Conservation (phyloP, 1,140 invertebrate species). For the Venturia canescens region DNA sequence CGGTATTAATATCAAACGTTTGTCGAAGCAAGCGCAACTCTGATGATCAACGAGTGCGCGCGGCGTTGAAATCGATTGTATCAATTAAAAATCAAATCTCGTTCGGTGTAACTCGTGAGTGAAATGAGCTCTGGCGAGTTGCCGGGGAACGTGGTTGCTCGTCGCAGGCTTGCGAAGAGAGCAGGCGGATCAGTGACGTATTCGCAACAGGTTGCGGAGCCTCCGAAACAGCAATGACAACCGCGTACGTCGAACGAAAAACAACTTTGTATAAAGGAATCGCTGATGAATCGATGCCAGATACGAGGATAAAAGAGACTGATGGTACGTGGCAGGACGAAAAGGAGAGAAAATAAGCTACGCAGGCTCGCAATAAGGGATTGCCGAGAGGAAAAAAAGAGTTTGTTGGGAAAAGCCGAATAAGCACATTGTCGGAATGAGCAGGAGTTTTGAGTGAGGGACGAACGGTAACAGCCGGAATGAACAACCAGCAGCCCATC, state of each 20-base stretch:
- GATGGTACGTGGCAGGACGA: neutral
- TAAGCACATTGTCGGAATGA: neutral
- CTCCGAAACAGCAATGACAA: slow-evolving; percentile 16
- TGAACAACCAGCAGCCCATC: slow-evolving; percentile 52
- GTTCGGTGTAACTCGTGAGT: slow-evolving; percentile 2
- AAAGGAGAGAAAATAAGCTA: neutral
- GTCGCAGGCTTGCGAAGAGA: neutral
- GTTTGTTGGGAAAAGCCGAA: neutral
- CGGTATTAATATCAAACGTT: neutral
- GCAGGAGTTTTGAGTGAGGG: neutral
- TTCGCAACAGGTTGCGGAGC: slow-evolving; percentile 53
- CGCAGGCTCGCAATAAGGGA: neutral
- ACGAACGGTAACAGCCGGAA: slow-evolving; percentile 44
- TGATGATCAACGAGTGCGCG: neutral
- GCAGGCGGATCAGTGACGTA: slow-evolving; percentile 41
- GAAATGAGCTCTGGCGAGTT: slow-evolving; percentile 9
- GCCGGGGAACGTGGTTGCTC: neutral
- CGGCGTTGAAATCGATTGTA: slow-evolving; percentile 1
- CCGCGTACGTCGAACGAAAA: neutral
- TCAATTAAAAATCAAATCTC: slow-evolving; percentile 13
- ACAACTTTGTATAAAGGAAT: neutral
- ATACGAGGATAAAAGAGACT: neutral
- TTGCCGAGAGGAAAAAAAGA: neutral
- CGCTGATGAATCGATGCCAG: too few relatives aligned
- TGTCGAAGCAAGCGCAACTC: neutral